Evolutionary conservation across 2,888 invertebrate species (phyloP).

Genomic region (Amphimallon solstitiale): DNA sequence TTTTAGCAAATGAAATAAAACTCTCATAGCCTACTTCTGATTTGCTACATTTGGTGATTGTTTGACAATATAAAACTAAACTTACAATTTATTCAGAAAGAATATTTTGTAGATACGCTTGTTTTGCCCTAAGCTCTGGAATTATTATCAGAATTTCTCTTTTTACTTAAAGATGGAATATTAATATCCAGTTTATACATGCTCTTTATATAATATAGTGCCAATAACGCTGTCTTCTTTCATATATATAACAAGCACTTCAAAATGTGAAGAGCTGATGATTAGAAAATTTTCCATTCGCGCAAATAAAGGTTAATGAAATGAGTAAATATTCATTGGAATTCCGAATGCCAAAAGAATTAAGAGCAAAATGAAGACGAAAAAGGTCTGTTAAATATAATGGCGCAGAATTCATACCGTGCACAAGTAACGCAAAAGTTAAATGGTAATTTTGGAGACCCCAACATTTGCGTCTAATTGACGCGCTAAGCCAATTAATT

Average conservation of each 20-base stretch:
- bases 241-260: neutral
- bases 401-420: slow-evolving; percentile 13
- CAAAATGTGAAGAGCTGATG: neutral
- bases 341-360: slow-evolving; percentile 4
- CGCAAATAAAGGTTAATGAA: slow-evolving; percentile 4
- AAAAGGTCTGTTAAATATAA: slow-evolving; percentile 29
- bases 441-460: slow-evolving; percentile 26
- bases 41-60: too few relatives aligned
- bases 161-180: too few relatives aligned
- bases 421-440: slow-evolving; percentile 16
- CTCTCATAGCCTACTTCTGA: too few relatives aligned
- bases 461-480: slow-evolving; percentile 31
- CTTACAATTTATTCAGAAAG: too few relatives aligned
- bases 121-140: too few relatives aligned
- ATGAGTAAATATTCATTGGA: slow-evolving; percentile 5
- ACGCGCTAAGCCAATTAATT: slow-evolving; percentile 35
- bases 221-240: too few relatives aligned
- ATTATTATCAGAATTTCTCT: too few relatives aligned
- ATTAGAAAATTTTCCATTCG: neutral
- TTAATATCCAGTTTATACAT: too few relatives aligned
- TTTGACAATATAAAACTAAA: too few relatives aligned
- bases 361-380: slow-evolving; percentile 22
- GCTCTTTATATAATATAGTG: too few relatives aligned
- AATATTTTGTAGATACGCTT: too few relatives aligned
- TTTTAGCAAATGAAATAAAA: too few relatives aligned